A percentile compares a stretch with the other conserved stretches of the same genome.
These are phyloP conservation scores for Drosophila ambigua DNA, from an alignment of 1,140 invertebrate genomes.

Conservation along the genomic window DNA sequence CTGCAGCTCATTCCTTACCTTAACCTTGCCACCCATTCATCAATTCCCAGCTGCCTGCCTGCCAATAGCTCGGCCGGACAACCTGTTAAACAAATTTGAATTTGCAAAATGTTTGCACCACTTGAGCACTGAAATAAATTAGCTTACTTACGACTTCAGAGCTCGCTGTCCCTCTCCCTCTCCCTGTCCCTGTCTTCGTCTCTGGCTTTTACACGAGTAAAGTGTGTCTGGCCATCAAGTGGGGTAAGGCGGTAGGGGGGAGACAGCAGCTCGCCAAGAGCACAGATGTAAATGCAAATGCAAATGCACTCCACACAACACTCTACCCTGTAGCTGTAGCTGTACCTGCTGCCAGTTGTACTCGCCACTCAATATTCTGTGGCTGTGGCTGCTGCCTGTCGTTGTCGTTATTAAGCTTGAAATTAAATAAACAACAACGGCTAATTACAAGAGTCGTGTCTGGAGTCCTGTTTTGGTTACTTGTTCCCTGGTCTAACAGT, in stretches of 20 bases:
- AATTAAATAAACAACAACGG: constrained; percentile 70
- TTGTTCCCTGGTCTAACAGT: constrained; percentile 53
- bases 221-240: constrained; percentile 16
- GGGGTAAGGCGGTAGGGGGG: not conserved
- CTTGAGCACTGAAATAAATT: constrained; percentile 52
- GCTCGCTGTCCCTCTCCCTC: constrained; percentile 5
- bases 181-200: too few species aligned
- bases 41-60: constrained; percentile 10
- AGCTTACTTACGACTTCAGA: constrained; percentile 39
- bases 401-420: constrained; percentile 43
- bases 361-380: constrained; percentile 15
- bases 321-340: not conserved
- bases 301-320: constrained; percentile 29
- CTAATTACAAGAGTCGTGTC: constrained; percentile 63
- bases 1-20: constrained; percentile 6
- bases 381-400: constrained; percentile 1
- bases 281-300: constrained; percentile 28
- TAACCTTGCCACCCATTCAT: constrained; percentile 44
- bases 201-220: constrained; percentile 1
- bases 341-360: not conserved
- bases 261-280: too few species aligned
- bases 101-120: constrained; percentile 66
- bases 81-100: constrained; percentile 60
- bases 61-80: constrained; percentile 21
- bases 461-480: constrained; percentile 27